phyloP scores from a whole-genome alignment of 92 coral and sea anemone species.

The Epizoanthus fatuus region DNA sequence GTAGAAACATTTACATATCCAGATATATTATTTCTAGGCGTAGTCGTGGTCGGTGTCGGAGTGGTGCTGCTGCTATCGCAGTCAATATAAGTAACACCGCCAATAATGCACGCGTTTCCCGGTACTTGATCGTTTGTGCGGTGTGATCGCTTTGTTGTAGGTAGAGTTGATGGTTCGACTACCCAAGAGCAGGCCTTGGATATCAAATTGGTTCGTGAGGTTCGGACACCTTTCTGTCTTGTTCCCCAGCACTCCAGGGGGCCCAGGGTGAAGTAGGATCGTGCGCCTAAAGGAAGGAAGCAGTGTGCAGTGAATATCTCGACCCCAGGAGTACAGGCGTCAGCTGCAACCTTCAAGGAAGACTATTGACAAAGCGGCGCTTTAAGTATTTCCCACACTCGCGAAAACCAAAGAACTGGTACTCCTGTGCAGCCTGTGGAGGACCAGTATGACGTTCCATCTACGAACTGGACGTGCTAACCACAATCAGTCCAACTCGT shows the following conservation, averaged over 20 bases:
- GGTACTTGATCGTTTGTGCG: background rate
- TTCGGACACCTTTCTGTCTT: conserved; percentile 1
- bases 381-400: too few species aligned
- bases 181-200: conserved; percentile 47
- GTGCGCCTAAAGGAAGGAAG: conserved; percentile 33
- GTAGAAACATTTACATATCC: background rate
- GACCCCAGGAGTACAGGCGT: too few species aligned
- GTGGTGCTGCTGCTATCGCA: background rate
- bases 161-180: conserved; percentile 54
- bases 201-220: conserved; percentile 35
- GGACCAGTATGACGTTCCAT: too few species aligned
- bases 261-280: conserved; percentile 80
- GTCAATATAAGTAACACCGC: too few species aligned
- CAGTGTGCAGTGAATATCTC: too few species aligned
- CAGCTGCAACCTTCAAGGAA: too few species aligned
- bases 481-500: too few species aligned
- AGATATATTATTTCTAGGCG: background rate
- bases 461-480: too few species aligned
- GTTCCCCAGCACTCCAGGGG: conserved; percentile 96
- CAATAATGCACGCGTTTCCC: background rate
- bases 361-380: too few species aligned
- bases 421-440: too few species aligned
- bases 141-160: background rate
- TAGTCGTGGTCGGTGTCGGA: conserved; percentile 1
- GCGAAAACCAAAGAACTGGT: too few species aligned